Conservation (phyloP, 2,113 vertebrate genomes). For the Paradisaea rubra region DNA sequence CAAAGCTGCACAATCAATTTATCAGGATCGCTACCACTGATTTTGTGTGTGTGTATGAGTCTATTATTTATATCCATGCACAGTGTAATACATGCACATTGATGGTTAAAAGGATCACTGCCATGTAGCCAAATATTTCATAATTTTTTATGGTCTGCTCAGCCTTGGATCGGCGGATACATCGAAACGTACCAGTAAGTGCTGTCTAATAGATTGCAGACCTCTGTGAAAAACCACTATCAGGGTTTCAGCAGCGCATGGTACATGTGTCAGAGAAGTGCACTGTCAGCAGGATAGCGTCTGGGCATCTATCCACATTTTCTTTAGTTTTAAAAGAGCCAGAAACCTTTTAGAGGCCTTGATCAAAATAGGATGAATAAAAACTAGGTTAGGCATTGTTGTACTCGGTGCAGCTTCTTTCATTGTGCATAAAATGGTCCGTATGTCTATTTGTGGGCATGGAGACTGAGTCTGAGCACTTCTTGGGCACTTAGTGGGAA, state of each 20-base stretch:
- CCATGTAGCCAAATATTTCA: conserved; percentile 54
- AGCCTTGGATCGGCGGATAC: conserved; percentile 63
- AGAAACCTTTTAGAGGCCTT: conserved; percentile 67
- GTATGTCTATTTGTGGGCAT: conserved; percentile 22
- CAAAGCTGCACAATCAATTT: neutral
- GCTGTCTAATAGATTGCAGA: conserved; percentile 74
- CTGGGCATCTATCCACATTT: conserved; percentile 71
- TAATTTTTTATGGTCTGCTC: conserved; percentile 68
- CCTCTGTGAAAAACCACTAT: conserved; percentile 62
- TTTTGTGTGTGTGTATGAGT: neutral
- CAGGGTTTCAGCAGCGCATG: conserved; percentile 47
- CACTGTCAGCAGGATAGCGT: conserved; percentile 68
- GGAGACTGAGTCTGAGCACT: conserved; percentile 39
- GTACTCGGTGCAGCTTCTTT: conserved; percentile 47
- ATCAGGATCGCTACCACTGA: neutral
- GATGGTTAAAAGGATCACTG: neutral
- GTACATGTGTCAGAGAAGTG: conserved; percentile 66
- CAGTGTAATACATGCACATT: neutral
- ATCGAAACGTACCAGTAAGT: conserved; percentile 59
- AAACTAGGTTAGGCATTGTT: conserved; percentile 59
- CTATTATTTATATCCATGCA: neutral
- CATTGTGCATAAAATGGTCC: conserved; percentile 13
- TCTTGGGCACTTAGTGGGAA: neutral
- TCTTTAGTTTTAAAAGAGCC: conserved; percentile 72
- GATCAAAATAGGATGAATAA: conserved; percentile 55